These are phyloP conservation scores for Drosophila kikkawai DNA, from an alignment of 1,140 invertebrate genomes.

Conservation along the genomic window DNA sequence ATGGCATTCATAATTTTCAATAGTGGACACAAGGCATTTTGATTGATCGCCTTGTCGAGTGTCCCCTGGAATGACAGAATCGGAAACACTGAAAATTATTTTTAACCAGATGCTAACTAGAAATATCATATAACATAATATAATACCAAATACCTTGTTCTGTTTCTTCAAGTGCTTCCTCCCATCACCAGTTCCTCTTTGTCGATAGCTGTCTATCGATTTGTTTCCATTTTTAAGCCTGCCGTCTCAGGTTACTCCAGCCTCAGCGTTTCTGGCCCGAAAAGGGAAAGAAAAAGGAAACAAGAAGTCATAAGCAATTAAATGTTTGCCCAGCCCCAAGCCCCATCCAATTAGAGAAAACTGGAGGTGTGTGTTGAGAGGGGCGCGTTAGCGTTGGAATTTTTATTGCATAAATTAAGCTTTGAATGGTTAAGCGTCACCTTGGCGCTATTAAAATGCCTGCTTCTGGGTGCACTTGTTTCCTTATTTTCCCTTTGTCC, in stretches of 20 bases:
- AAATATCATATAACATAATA: not conserved
- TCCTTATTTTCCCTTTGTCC: not conserved
- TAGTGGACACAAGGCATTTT: constrained; percentile 72
- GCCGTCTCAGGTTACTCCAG: constrained; percentile 54
- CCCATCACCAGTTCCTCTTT: not conserved
- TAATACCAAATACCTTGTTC: too few species aligned
- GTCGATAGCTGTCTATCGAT: constrained; percentile 42
- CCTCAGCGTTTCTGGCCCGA: constrained; percentile 3
- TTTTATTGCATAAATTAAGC: constrained; percentile 84
- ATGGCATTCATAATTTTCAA: constrained; percentile 80
- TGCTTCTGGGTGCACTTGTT: constrained; percentile 17
- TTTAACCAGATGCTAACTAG: not conserved
- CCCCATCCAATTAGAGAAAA: constrained; percentile 64
- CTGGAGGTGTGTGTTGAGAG: constrained; percentile 15
- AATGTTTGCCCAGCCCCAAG: constrained; percentile 58
- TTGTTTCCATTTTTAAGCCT: constrained; percentile 66
- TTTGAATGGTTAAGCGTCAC: constrained; percentile 81
- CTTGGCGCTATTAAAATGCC: constrained; percentile 79
- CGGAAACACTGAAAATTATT: not conserved
- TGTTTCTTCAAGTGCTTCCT: constrained; percentile 5
- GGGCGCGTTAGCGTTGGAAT: constrained; percentile 39
- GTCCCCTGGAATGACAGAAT: constrained; percentile 19
- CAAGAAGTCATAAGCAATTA: constrained; percentile 76
- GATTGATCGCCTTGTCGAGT: constrained; percentile 66
- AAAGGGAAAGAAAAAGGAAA: constrained; percentile 28